Base-by-base conservation (phyloP, 2,113 vertebrate species). In the Diglossa brunneiventris region DNA sequence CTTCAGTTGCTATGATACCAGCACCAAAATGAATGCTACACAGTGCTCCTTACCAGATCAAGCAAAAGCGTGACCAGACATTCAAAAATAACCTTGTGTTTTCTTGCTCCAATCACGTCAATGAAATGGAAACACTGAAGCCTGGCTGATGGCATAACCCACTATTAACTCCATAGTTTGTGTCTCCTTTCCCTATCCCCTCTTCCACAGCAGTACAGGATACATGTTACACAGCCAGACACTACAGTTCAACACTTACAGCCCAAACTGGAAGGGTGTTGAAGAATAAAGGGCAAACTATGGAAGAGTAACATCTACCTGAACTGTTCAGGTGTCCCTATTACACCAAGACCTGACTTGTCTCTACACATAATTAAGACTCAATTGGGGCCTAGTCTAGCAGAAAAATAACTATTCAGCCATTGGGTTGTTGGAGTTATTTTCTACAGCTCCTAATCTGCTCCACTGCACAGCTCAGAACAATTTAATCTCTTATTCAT, bases 1-100 rank as follows among this genome's bases (percentile, higher is more conserved):
- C 49, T 90, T 77, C 73, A 70, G 89, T 94, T 95, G 94, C 96
- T 94, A 89, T 31, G 83, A 90, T 78, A 94, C 92, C 76, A 81
- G 73, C 39, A 93, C 61, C 35, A 92, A 90, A 78, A 85, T 41
- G 23, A 82, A 58, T 41, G 68, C 56, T 81, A 86, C 55, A 92
- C 46, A 72, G 59, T 42, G 53, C 61, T 92, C 35, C 55, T 83
- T 42, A 86, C 37, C 61, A 95, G 67, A 88, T 30, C n/a, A 90
- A 83, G 64, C 23, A 92, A 92, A 95, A 86, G 50, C 46, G 83
- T 67, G 42, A 77, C 33, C 50, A 95, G 64, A n/a, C 64, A 61
- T 67, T 93, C 49, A 75, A 53, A 89, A 91, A 52, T 46, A 91
- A 68, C 52, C 46, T 55, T 41, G 14, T 27, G 46, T 27, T 80